Base-by-base conservation (phyloP, 1,140 invertebrate species). In the Aphelenchoides avenae region DNA sequence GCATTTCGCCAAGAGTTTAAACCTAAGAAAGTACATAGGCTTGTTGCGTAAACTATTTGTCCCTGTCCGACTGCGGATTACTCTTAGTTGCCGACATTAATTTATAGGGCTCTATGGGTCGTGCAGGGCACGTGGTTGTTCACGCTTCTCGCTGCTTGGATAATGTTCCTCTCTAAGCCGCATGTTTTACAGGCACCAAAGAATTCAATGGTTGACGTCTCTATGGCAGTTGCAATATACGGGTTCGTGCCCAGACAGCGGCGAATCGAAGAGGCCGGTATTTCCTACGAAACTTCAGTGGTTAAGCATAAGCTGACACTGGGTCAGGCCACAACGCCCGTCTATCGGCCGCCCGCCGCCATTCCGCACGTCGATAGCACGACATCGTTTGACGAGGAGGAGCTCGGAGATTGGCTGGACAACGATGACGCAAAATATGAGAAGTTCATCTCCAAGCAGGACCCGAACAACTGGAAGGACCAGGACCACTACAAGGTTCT, bases 401-500 rank as follows among this genome's bases (percentile, higher is more conserved):
- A 57, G 26, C 27, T 6, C 22, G 30, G 24, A 9, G 68, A 66
- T 7, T 69, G 57, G 30, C 22, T 68, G 18, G 67, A 70, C 34
- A 30, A 39, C 15, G 67, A 70, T 11, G 52, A 66, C 31, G 39
- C 44, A 5, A 60, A 52, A 46, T 70, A 71, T 39, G 18, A 46
- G 9, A 68, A 61, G 31, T 69, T 46, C 34, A 27, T 70, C 24
- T 15, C 34, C 5, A 56, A 44, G 43, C 43, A 71, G 40, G 66
- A 71, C 37, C 67, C 67, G 9, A 68, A 61, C 30, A 44, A 69
- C 20, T 61, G 26, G 13, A 70, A 72, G n/a, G 52, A 71, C 1
- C 69, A 72, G 29, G 67, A 70, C 39, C 67, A 70, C 36, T 70
- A 70, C 41, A 70, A 64, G 50, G 53, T 70, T 24, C 53, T 70